These are phyloP conservation scores for Oreocharis arfaki DNA, from an alignment of 2,113 vertebrate species.

Conservation along the genomic window DNA sequence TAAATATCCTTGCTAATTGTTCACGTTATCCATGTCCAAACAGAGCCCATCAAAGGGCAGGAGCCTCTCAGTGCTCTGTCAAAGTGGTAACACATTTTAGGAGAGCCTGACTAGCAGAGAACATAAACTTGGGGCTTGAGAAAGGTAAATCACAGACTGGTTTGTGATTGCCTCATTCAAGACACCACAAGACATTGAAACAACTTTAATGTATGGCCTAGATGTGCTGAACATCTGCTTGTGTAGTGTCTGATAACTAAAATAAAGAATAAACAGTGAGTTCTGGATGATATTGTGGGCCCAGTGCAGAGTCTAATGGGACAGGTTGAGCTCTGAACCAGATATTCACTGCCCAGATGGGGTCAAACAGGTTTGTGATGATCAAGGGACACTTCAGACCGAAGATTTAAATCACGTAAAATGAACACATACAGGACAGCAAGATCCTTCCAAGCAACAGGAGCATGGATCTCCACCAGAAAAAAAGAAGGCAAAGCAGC, in stretches of 20 bases:
- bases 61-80: not conserved
- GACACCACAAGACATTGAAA: not conserved
- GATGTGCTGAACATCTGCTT: not conserved
- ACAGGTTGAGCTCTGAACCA: not conserved
- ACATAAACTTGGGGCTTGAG: not conserved
- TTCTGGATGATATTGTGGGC: not conserved
- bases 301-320: not conserved
- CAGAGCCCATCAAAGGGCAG: not conserved
- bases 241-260: not conserved
- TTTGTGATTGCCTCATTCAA: not conserved
- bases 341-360: not conserved
- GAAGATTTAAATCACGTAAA: not conserved
- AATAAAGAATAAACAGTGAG: not conserved
- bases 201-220: not conserved
- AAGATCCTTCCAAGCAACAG: not conserved
- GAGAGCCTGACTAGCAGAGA: not conserved
- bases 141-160: not conserved
- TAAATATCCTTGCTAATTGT: not conserved
- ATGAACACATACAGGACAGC: not conserved
- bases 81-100: not conserved
- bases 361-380: not conserved
- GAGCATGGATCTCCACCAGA: not conserved
- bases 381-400: not conserved
- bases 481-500: not conserved
- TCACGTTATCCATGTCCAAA: not conserved